Percentiles rank a stretch among this genome's conserved stretches.
Evolutionary conservation across 2,797 vertebrate species (phyloP).

Genomic region (Malurus splendens): DNA sequence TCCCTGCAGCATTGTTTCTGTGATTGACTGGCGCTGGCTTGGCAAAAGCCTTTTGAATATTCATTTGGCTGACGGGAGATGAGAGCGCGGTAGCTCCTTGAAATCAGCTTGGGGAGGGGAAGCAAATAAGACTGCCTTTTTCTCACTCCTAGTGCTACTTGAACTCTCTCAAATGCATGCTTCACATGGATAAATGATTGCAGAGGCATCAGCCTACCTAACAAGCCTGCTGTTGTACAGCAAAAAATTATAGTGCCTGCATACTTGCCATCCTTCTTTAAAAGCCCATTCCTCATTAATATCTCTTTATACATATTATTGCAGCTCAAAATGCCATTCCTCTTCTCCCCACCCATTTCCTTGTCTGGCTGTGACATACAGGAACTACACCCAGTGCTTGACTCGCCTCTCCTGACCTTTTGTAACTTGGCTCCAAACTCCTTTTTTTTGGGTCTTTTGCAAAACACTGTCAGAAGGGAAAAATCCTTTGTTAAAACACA

Average conservation of each 20-base stretch:
- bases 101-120: conserved; percentile 27
- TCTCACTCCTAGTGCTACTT: conserved; percentile 23
- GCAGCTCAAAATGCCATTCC: conserved; percentile 52
- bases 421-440: conserved; percentile 79
- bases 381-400: conserved; percentile 74
- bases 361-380: conserved; percentile 74
- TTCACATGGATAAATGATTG: neutral
- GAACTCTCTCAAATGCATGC: neutral
- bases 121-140: conserved; percentile 8
- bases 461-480: conserved; percentile 73
- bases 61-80: neutral
- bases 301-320: conserved; percentile 44
- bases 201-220: neutral
- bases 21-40: neutral
- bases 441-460: conserved; percentile 75
- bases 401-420: conserved; percentile 77
- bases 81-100: neutral
- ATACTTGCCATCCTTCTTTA: conserved; percentile 20
- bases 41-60: conserved; percentile 41
- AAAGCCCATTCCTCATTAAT: conserved; percentile 57
- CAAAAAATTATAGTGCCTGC: neutral
- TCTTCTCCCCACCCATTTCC: conserved; percentile 73
- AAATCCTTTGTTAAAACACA: conserved; percentile 78
- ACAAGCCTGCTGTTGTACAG: conserved; percentile 1
- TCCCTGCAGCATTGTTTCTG: neutral